phyloP scores from a whole-genome alignment of 2,888 invertebrate species.

The Notodromas monacha region DNA sequence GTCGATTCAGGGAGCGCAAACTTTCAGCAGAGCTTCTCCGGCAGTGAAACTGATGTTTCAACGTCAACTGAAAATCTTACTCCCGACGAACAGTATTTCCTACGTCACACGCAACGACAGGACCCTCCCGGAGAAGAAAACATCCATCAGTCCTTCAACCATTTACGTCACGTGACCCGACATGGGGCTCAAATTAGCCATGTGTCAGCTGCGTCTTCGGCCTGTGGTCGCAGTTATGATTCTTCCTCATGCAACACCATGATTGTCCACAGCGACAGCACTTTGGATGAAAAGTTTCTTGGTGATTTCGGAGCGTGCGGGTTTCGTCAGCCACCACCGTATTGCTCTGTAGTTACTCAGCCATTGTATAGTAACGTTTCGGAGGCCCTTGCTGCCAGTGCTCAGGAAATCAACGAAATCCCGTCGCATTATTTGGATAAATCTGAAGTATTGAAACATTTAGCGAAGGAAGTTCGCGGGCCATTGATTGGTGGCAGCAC shows the following conservation, averaged over 20 bases:
- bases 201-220: slow-evolving; percentile 11
- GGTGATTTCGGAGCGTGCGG: slow-evolving; percentile 11
- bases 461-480: slow-evolving; percentile 34
- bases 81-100: slow-evolving; percentile 47
- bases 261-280: slow-evolving; percentile 30
- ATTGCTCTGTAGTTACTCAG: too few species aligned
- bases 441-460: slow-evolving; percentile 46
- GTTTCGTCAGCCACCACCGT: slow-evolving; percentile 4
- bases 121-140: slow-evolving; percentile 77
- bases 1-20: too few species aligned
- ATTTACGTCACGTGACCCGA: too few species aligned
- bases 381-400: too few species aligned
- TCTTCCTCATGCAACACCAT: slow-evolving; percentile 42
- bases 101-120: slow-evolving; percentile 43
- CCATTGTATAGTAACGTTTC: too few species aligned
- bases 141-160: too few species aligned
- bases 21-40: slow-evolving; percentile 45
- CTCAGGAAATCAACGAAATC: slow-evolving; percentile 45
- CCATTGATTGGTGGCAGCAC: slow-evolving; percentile 5
- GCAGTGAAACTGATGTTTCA: slow-evolving; percentile 61
- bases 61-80: slow-evolving; percentile 65
- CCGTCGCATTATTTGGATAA: slow-evolving; percentile 51
- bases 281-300: slow-evolving; percentile 11
- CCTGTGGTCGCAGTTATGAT: slow-evolving; percentile 11
- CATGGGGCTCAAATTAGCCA: too few species aligned